These are phyloP conservation scores for Numenius phaeopus DNA, from an alignment of 2,797 vertebrate genomes.

Conservation along the genomic window DNA sequence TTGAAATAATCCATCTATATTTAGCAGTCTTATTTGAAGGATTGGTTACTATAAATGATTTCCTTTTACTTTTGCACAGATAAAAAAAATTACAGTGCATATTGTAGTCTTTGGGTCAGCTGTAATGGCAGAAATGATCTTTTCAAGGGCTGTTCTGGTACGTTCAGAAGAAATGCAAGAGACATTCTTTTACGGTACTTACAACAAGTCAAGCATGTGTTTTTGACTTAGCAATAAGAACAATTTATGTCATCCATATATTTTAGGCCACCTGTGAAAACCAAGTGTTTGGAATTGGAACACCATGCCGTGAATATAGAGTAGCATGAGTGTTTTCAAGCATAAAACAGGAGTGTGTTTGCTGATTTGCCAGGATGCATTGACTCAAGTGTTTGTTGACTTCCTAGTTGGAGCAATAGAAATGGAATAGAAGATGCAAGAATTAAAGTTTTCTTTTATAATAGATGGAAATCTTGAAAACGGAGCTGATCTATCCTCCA, in stretches of 20 bases:
- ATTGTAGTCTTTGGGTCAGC: neutral
- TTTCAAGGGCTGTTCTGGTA: neutral
- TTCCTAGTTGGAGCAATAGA: neutral
- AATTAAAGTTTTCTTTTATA: neutral
- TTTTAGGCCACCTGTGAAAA: slow-evolving; percentile 11
- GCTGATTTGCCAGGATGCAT: neutral
- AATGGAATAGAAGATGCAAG: neutral
- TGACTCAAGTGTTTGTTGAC: neutral
- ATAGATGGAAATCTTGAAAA: neutral
- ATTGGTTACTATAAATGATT: neutral
- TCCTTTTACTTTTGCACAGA: neutral
- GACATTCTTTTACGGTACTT: neutral
- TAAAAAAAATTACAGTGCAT: neutral
- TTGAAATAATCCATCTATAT: neutral
- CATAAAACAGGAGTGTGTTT: neutral
- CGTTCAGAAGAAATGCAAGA: neutral
- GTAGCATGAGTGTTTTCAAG: neutral
- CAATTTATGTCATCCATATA: neutral
- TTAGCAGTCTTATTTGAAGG: neutral
- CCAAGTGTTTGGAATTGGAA: neutral
- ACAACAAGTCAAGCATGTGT: neutral
- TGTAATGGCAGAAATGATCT: neutral
- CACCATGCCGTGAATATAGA: neutral
- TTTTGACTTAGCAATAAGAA: neutral
- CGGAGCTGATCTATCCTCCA: neutral